Evolutionary conservation across 2,113 vertebrate species (phyloP).

Genomic region (Corythaeola cristata): DNA sequence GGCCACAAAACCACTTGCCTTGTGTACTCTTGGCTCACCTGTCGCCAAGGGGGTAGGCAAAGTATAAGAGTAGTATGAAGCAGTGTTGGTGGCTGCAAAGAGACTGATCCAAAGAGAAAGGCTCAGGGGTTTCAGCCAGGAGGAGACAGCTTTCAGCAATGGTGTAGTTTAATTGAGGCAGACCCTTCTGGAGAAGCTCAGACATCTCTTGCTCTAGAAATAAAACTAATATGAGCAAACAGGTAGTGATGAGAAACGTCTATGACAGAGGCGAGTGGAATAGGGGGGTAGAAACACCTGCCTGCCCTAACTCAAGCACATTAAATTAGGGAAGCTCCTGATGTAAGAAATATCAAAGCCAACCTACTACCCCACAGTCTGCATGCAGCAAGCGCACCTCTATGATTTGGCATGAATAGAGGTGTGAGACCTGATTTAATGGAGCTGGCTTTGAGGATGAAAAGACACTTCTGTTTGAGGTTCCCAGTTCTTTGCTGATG

Average conservation of each 20-base stretch:
- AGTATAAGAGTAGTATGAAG: slow-evolving; percentile 81
- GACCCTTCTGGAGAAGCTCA: slow-evolving; percentile 76
- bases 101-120: slow-evolving; percentile 70
- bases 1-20: neutral
- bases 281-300: neutral
- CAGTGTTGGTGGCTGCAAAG: slow-evolving; percentile 82
- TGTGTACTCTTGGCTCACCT: slow-evolving; percentile 74
- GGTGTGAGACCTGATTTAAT: neutral
- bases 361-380: neutral
- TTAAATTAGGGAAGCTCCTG: neutral
- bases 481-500: neutral
- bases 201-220: slow-evolving; percentile 77
- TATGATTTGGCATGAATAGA: neutral
- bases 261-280: neutral
- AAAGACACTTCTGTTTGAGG: neutral
- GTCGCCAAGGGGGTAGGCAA: slow-evolving; percentile 83
- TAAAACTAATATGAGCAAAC: neutral
- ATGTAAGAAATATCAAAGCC: neutral
- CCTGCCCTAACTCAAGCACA: neutral
- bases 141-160: slow-evolving; percentile 82
- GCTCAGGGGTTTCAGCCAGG: slow-evolving; percentile 74
- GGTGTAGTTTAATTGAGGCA: slow-evolving; percentile 82
- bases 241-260: neutral
- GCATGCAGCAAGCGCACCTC: neutral
- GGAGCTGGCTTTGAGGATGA: neutral